Conservation (phyloP, 2,888 invertebrate genomes). For the Nymphalis c-album region DNA sequence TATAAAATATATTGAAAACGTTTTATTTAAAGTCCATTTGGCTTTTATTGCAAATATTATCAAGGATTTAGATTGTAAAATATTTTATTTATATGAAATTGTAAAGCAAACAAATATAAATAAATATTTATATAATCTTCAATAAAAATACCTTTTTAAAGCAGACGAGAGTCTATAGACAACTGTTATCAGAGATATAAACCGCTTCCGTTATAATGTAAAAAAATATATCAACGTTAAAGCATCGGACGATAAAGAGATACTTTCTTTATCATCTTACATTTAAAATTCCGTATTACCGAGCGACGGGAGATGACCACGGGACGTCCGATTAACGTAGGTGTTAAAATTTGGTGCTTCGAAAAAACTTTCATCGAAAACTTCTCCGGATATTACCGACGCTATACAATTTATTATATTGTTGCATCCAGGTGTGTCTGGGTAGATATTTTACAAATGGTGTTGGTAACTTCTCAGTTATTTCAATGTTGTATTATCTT, state of each 20-base stretch:
- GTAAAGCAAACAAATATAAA: not conserved
- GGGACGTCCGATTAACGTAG: conserved; percentile 52
- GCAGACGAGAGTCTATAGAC: not conserved
- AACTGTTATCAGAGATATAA: not conserved
- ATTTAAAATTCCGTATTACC: conserved; percentile 29
- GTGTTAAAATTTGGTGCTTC: conserved; percentile 42
- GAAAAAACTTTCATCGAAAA: conserved; percentile 3
- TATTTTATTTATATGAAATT: too few relatives aligned
- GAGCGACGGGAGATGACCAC: conserved; percentile 54
- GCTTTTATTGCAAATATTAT: not conserved
- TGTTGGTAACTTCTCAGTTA: too few relatives aligned
- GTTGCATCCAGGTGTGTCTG: not conserved
- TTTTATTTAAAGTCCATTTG: not conserved
- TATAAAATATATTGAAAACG: not conserved
- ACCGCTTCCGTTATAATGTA: not conserved
- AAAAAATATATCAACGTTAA: conserved; percentile 10
- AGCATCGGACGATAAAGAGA: not conserved
- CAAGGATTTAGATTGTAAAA: not conserved
- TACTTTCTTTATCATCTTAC: conserved; percentile 1
- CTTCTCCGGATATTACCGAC: conserved; percentile 19
- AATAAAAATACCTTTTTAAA: not conserved
- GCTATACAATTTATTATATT: conserved; percentile 14
- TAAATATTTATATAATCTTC: not conserved
- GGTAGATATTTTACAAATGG: not conserved
- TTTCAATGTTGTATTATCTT: too few relatives aligned